Evolutionary conservation across 2,113 vertebrate genomes (phyloP), one percentile per base, ranked within the genome.

Genomic region (Empidonax alnorum): DNA sequence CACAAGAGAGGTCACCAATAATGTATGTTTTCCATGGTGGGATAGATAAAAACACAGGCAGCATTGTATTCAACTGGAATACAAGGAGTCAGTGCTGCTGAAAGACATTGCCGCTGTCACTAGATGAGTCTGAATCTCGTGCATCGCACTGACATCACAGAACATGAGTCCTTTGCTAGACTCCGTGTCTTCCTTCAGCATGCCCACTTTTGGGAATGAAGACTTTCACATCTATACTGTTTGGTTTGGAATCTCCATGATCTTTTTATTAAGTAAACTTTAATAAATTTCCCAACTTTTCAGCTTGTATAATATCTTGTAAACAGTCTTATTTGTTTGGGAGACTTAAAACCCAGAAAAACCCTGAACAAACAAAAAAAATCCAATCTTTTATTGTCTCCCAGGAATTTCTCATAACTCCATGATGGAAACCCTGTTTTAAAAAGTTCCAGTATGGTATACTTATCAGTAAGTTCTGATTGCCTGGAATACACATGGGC

Each of bases 401-500:
- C 16, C 8, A 59, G 24, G 2, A 75, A 65, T 79, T 82, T 17
- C 17, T 83, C 27, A 11, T 42, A 78, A 63, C 5, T 42, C 22
- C 11, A 12, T 5, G 3, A 15, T 37, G 42, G 37, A 94, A 84
- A 7, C 1, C 3, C 18, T 71, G 8, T 58, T 67, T 33, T 42
- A 42, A 71, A 67, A 77, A 63, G 22, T 46, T 89, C 24, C 24
- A 55, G 7, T 59, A 17, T 11, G 4, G 2, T 35, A 35, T 61
- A 27, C 21, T 49, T 47, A 47, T 25, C 53, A 62, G n/a, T 69
- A 76, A 35, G 7, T 68, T 83, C 41, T 31, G 27, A 18, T 35
- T 71, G 22, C 31, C 23, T 94, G 50, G 25, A 67, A 71, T 59
- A 23, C 67, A 55, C 0, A 0, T 12, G 12, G 15, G 1, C 21